These are phyloP conservation scores for Himalopsyche anomala DNA, from an alignment of 2,888 invertebrate species.

Conservation along the genomic window DNA sequence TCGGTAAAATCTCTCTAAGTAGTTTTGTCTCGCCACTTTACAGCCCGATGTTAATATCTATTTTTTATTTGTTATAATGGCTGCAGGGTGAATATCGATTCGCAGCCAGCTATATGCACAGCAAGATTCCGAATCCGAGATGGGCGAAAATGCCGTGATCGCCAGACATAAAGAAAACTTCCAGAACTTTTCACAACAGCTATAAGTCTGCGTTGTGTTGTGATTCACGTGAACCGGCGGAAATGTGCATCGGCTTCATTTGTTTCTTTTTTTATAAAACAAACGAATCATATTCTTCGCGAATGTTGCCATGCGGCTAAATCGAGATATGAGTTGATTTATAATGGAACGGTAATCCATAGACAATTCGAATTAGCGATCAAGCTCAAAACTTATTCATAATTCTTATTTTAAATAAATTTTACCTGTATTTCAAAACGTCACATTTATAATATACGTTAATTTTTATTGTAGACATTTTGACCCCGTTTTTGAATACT, in stretches of 20 bases:
- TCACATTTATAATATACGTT: no score
- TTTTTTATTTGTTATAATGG: conserved; percentile 35
- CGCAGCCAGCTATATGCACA: background rate
- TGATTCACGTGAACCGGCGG: background rate
- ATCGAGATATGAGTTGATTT: background rate
- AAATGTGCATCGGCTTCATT: conserved; percentile 29
- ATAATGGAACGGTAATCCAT: no score
- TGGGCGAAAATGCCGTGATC: conserved; percentile 10
- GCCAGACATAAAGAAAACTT: conserved; percentile 13
- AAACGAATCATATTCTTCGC: background rate
- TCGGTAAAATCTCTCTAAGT: no score
- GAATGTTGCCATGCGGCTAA: conserved; percentile 4
- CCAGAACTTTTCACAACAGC: conserved; percentile 36
- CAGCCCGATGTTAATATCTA: background rate
- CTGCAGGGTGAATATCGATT: conserved; percentile 26
- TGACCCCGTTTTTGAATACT: no score
- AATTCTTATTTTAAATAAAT: no score
- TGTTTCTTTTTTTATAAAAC: conserved; percentile 11
- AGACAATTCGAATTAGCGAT: no score
- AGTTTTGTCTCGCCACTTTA: background rate
- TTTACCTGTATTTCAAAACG: no score
- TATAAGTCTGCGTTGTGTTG: background rate
- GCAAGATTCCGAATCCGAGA: background rate
- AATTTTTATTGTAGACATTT: no score
- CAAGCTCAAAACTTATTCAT: no score